Percentiles rank a stretch among this genome's conserved stretches.
phyloP scores from a whole-genome alignment of 2,797 vertebrate species.

The Loris lydekkerianus region DNA sequence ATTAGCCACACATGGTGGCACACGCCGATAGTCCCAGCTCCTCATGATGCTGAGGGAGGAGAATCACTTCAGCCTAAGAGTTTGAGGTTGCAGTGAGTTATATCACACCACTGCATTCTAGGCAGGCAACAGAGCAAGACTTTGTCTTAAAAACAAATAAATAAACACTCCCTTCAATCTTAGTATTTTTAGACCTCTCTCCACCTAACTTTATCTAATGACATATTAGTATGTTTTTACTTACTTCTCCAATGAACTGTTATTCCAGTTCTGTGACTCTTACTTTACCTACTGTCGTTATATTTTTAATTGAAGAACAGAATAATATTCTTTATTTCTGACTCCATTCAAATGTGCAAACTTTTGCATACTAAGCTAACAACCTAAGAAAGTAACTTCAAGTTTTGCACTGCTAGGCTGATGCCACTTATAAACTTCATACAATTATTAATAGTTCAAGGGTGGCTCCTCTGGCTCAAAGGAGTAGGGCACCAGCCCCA shows the following conservation, averaged over 20 bases:
- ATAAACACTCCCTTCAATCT: background rate
- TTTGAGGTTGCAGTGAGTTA: too few species aligned
- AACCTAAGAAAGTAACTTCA: slow-evolving; percentile 47
- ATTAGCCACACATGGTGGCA: too few species aligned
- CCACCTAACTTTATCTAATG: background rate
- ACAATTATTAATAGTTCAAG: background rate
- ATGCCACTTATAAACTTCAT: slow-evolving; percentile 12
- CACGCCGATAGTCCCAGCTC: too few species aligned
- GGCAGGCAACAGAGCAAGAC: too few species aligned
- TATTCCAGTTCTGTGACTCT: background rate
- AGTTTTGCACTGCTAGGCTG: background rate
- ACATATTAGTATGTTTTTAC: background rate
- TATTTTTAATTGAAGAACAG: slow-evolving; percentile 40
- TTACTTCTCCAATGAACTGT: background rate
- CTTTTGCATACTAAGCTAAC: slow-evolving; percentile 19
- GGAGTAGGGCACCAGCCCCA: too few species aligned
- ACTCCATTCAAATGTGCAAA: background rate
- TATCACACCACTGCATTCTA: too few species aligned
- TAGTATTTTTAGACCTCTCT: background rate
- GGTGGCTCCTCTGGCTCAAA: too few species aligned
- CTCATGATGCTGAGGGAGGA: too few species aligned
- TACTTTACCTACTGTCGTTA: background rate
- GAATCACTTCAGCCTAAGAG: too few species aligned
- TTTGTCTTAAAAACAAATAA: too few species aligned
- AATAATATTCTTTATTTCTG: slow-evolving; percentile 5